Conservation (phyloP, 1,140 invertebrate species). For the Drosophila quadrilineata region DNA sequence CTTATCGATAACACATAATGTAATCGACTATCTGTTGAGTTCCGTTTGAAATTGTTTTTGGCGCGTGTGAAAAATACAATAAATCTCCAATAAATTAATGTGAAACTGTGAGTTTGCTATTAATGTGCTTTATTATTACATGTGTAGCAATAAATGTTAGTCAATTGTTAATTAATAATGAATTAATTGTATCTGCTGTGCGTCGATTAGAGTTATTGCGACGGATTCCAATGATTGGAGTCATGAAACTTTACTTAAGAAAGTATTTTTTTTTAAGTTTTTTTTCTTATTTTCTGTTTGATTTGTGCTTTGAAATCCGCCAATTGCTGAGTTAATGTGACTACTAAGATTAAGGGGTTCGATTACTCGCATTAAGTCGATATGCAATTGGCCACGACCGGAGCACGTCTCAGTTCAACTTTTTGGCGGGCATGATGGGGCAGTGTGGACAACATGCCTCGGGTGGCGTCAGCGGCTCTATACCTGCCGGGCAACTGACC, state of each 20-base stretch:
- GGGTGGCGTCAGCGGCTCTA: conserved; percentile 64
- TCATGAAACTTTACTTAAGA: neutral
- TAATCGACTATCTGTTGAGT: conserved; percentile 2
- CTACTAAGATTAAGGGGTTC: conserved; percentile 61
- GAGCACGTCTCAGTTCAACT: conserved; percentile 25
- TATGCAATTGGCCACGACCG: conserved; percentile 46
- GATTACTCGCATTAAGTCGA: conserved; percentile 55
- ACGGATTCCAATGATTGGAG: neutral
- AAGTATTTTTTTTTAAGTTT: neutral
- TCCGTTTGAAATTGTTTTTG: conserved; percentile 21
- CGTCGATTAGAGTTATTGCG: conserved; percentile 13
- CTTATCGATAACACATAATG: conserved; percentile 21
- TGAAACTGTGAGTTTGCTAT: conserved; percentile 49
- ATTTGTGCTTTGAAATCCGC: neutral
- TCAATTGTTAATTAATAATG: conserved; percentile 53
- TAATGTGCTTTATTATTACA: conserved; percentile 78
- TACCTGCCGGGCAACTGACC: conserved; percentile 57
- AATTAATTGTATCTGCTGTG: conserved; percentile 44
- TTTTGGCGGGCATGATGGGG: conserved; percentile 32
- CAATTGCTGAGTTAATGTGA: conserved; percentile 53
- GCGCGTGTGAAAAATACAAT: too few species aligned
- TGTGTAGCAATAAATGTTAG: conserved; percentile 67
- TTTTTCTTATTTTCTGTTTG: too few species aligned
- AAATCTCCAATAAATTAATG: too few species aligned
- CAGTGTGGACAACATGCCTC: conserved; percentile 73